Evolutionary conservation across 2,113 vertebrate species (phyloP), one percentile per base, ranked within the genome.

Genomic region (Brachypteracias leptosomus): DNA sequence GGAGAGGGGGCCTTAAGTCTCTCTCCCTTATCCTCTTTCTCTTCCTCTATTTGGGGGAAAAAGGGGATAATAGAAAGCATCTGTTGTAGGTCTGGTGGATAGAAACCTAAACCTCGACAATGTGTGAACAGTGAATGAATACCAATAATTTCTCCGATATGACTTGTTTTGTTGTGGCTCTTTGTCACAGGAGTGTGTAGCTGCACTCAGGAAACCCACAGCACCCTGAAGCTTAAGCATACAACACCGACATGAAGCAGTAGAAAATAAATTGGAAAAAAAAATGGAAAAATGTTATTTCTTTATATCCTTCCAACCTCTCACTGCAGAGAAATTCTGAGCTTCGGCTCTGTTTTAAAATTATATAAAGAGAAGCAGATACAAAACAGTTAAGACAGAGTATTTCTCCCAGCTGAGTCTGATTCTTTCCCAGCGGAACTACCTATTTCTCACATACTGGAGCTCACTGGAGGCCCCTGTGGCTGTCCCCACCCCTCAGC

Each of bases 231-330:
- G 42, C 20, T 52, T 70, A 77, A 87, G 18, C 33, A 33, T 51
- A 15, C 1, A 61, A 38, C 5, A 9, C 6, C 29, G 54, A 31
- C 0, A 2, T 22, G 49, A 87, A 67, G 21, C 15, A 85, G n/a
- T 22, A 90, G 22, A 63, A 88, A 52, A 46, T 36, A 44, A 74
- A 22, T 33, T 62, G 52, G 7, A 7, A 58, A 83, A 67, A 91
- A 29, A 0, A 2, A 0, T 0, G 3, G 11, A 42, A 46, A 88
- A 63, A 54, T 10, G 1, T 3, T 31, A 26, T 85, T 81, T 78
- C 24, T 74, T 22, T 29, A 14, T 49, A 52, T 17, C 12, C 7
- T 89, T 80, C 44, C 36, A 81, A 76, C 1, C 10, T 66, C 33
- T 67, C 13, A 26, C 4, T 13, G 6, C 13, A 57, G 29, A 72